Base-by-base conservation (phyloP, 2,888 invertebrate genomes). In the Catotricha subobsoleta region DNA sequence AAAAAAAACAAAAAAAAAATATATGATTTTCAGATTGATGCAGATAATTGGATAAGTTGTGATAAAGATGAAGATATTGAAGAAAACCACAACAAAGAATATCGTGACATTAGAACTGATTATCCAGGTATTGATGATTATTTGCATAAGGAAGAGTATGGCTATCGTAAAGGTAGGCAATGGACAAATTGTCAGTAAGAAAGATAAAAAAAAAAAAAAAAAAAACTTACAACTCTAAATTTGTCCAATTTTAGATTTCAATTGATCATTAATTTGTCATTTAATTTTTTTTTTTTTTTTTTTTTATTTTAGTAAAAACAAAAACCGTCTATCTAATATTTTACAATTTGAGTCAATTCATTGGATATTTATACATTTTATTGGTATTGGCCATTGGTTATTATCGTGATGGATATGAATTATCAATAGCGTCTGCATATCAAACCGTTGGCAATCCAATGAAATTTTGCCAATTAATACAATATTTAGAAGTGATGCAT, bases 281-380 rank as follows among this genome's bases (percentile, higher is more conserved):
- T 25, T 13, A 38, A 16, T 27, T 4, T 33, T 31, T 12, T 31
- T 31, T 15, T 12, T 31, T 31, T 31, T 9, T 2, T 31, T 31
- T 36, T 38, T 19, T 19, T 25, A 46, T 66, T 67, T 8, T 67
- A 83, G 84, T 80, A 58, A 80, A 79, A 55, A 65, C 77, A 33
- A 80, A 77, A 54, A 83, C 80, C 52, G 81, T 84, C 0, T 94
- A 92, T 60, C 65, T 94, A 45, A 71, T 83, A 36, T 64, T 88
- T 41, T 94, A 92, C 67, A 94, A 92, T 60, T 63, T 91, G 48
- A 80, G 80, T 57, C 91, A 91, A 72, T 84, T 83, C 54, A 69
- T 88, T 43, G 88, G 88, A 3, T 92, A 76, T 58, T 65, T 74
- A 39, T 91, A 86, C 54, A 67, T 91, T 4, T 57, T 84, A 16